Evolutionary conservation across 2,888 invertebrate species (phyloP).

Genomic region (Ferrisia virgata): DNA sequence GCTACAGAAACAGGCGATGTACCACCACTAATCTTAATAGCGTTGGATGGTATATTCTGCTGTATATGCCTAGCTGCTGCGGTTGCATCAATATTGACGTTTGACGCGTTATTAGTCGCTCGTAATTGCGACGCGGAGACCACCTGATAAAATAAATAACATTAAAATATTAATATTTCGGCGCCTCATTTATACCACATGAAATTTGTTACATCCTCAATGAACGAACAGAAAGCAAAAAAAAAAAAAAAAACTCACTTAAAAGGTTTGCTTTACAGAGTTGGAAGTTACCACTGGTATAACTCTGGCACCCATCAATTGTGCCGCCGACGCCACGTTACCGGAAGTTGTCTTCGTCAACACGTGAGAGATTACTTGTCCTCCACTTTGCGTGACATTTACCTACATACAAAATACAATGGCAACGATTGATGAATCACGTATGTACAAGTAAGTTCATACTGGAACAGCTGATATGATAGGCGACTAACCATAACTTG

Average conservation of each 20-base stretch:
- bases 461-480: neutral
- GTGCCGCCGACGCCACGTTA: conserved; percentile 46
- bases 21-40: conserved; percentile 42
- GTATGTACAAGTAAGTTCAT: neutral
- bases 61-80: conserved; percentile 14
- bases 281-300: conserved; percentile 62
- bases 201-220: too few relatives aligned
- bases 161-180: too few relatives aligned
- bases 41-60: conserved; percentile 24
- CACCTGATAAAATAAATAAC: conserved; percentile 19
- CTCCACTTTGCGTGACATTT: conserved; percentile 49
- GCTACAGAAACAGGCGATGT: conserved; percentile 12
- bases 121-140: conserved; percentile 8
- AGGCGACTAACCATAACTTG: conserved; percentile 54
- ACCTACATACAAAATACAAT: neutral
- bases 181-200: too few relatives aligned
- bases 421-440: neutral
- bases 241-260: conserved; percentile 53
- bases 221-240: too few relatives aligned
- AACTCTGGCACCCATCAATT: conserved; percentile 60
- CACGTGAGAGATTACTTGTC: conserved; percentile 59
- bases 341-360: conserved; percentile 56
- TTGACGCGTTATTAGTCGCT: conserved; percentile 23
- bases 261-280: conserved; percentile 61
- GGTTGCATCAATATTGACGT: conserved; percentile 29